Evolutionary conservation across 2,797 vertebrate genomes (phyloP), one percentile per base, ranked within the genome.

Genomic region (Thaleichthys pacificus): DNA sequence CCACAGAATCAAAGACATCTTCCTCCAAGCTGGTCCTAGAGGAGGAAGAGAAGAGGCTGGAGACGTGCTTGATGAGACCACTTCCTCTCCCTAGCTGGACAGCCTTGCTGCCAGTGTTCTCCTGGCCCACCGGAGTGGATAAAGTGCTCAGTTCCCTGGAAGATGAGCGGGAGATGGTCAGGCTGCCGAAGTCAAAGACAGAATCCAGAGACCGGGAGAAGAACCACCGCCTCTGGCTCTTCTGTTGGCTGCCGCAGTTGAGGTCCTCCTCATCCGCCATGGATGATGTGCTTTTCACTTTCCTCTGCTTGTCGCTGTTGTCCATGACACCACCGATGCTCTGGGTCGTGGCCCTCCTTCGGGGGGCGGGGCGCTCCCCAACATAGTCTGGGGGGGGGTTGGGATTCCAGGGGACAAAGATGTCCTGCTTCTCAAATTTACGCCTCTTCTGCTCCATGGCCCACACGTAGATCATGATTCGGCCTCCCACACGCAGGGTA

Each of bases 381-480:
- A 9, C 62, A 26, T 69, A 61, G 62, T 42, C 21, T 0, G 2
- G 42, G 1, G 86, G 85, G 69, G 89, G 90, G 84, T 92, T 91
- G 71, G 88, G 85, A 87, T 93, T 93, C 92, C 93, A 93, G 80
- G 93, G 93, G 64, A 96, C 92, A 38, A 94, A 94, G 84, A 94
- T 74, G 74, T 95, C 93, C 85, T 95, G 93, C 77, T 95, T 96
- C 82, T 96, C 91, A 80, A 94, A 96, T 75, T 92, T 93, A 35
- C 92, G 89, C 7, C 74, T 85, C 66, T 93, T 96, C 84, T 94
- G 93, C 83, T 96, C 93, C 88, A 87, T 94, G 89, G 93, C 92
- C 91, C 92, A 95, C 72, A 94, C 92, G 62, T 93, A 94, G 80
- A 93, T 95, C 94, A 95, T 96, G 86, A 96, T 91, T 78, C 90